Conservation (phyloP, 1,140 invertebrate species). For the Berghia stephanieae region DNA sequence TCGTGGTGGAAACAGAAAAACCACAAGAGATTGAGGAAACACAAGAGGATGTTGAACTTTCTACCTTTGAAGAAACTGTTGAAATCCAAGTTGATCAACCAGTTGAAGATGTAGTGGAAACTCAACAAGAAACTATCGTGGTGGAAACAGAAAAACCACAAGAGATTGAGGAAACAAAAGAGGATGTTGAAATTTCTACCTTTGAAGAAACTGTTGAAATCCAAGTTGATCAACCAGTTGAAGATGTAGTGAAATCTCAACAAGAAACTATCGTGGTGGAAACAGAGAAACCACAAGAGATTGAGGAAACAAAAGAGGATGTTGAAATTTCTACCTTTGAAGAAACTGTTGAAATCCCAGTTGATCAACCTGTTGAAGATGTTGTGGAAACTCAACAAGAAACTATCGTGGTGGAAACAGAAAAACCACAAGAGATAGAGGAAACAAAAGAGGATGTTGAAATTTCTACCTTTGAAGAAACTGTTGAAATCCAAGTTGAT, state of each 20-base stretch:
- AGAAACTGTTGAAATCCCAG: not conserved
- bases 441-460: conserved; percentile 17
- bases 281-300: conserved; percentile 19
- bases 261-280: conserved; percentile 25
- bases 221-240: not conserved
- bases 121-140: no score
- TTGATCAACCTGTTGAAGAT: not conserved
- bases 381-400: not conserved
- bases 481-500: conserved; percentile 20
- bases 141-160: conserved; percentile 23
- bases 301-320: not conserved
- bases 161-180: not conserved
- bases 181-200: not conserved
- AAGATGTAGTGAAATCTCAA: conserved; percentile 5
- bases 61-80: not conserved
- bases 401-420: conserved; percentile 25
- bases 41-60: conserved; percentile 20
- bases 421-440: conserved; percentile 29
- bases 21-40: conserved; percentile 35
- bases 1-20: conserved; percentile 35
- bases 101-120: no score
- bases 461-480: conserved; percentile 9
- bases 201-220: no score
- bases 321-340: not conserved
- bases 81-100: no score